Base-by-base conservation (phyloP, 2,888 invertebrate species). In the Geotrupes spiniger region DNA sequence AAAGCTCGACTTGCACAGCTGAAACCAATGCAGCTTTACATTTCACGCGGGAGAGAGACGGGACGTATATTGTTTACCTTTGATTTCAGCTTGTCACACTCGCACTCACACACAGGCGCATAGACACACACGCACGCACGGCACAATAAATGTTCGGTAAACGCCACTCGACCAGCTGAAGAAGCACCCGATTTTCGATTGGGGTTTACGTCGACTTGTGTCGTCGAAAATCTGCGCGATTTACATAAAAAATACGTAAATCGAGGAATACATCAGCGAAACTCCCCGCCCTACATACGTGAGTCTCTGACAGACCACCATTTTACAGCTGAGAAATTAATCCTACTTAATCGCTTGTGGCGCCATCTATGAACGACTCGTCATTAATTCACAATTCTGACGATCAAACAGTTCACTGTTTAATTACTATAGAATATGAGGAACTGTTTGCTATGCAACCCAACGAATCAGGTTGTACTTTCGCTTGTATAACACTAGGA, bases 241-340 rank as follows among this genome's bases (percentile, higher is more conserved):
- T 21, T 21, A 21, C 21, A 21, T 21, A 21, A 21, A 21, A 21
- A 21, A 21, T 21, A 6, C 21, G 21, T 21, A 21, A 21, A 4
- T 21, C 3, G 21, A 4, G 21, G 33, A 15, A 33, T 33, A 14
- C 33, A 36, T 17, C 39, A 38, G 37, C 42, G 53, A 59, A 65
- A 63, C 67, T 71, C 72, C 72, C 73, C 66, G 67, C 66, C 67
- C 76, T 74, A 72, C 61, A 75, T 70, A 71, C 69, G 68, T 69
- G 60, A 62, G 61, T 63, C 65, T 63, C 63, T 70, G 68, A 70
- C 70, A 68, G 66, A 59, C 70, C 68, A 69, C 72, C 71, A 72
- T 72, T 70, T 72, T 71, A 65, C 66, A 64, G 64, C 63, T 63
- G 63, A 48, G 51, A 54, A 52, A 53, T 51, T 48, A 42, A 44